Evolutionary conservation across 2,797 vertebrate genomes (phyloP).

Genomic region (Sebastes umbrosus): DNA sequence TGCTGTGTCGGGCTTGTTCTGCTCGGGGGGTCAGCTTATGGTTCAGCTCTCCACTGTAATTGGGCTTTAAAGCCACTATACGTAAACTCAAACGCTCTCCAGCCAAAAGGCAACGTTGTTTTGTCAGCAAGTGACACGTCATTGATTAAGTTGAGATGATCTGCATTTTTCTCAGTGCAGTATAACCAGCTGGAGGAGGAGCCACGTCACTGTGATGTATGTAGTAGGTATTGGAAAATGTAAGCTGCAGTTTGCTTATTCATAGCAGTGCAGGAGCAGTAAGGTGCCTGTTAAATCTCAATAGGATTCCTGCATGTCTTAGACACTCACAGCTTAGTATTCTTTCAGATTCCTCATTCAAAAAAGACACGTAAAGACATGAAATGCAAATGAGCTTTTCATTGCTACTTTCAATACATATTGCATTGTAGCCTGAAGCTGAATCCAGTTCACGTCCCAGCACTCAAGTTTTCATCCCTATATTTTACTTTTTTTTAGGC

Average conservation of each 20-base stretch:
- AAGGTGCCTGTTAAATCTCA: conserved; percentile 25
- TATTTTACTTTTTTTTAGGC: neutral
- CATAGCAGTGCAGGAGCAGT: neutral
- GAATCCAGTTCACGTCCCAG: neutral
- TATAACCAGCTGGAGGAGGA: neutral
- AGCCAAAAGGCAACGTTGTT: conserved; percentile 7
- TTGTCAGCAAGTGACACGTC: conserved; percentile 23
- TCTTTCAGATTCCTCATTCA: neutral
- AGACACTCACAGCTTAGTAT: conserved; percentile 1
- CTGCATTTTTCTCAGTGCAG: neutral
- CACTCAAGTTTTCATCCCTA: conserved; percentile 11
- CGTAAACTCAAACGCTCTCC: conserved; percentile 15
- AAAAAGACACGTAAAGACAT: conserved; percentile 3
- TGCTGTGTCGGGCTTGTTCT: conserved; percentile 53
- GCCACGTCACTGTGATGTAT: neutral
- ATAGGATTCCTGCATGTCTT: conserved; percentile 17
- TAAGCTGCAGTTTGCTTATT: conserved; percentile 28
- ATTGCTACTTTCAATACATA: neutral
- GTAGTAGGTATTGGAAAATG: neutral
- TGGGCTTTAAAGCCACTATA: conserved; percentile 52
- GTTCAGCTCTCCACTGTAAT: conserved; percentile 46
- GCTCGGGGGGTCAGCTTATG: conserved; percentile 34
- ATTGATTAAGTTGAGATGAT: conserved; percentile 24
- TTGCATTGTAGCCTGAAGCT: neutral
- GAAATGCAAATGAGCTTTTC: conserved; percentile 21